Evolutionary conservation across 2,113 vertebrate species (phyloP).

Genomic region (Saccopteryx bilineata): DNA sequence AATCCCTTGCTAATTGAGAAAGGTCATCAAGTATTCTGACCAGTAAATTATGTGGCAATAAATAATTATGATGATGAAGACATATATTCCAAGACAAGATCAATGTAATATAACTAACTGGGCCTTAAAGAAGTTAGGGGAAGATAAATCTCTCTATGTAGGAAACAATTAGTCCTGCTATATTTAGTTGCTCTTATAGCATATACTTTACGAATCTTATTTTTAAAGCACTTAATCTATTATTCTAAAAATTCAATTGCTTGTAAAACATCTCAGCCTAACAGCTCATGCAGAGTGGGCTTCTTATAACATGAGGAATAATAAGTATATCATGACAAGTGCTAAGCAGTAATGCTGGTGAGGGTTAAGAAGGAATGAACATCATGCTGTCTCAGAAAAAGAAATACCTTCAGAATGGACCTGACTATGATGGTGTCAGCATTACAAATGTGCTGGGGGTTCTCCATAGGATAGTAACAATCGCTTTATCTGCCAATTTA

Average conservation of each 20-base stretch:
- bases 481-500: background rate
- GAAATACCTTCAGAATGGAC: background rate
- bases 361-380: background rate
- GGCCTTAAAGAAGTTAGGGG: background rate
- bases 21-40: background rate
- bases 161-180: background rate
- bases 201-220: background rate
- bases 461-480: background rate
- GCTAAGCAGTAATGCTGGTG: background rate
- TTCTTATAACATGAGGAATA: background rate
- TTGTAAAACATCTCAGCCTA: background rate
- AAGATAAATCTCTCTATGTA: background rate
- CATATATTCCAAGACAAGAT: background rate
- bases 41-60: background rate
- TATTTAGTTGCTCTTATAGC: background rate
- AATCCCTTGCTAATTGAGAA: slow-evolving; percentile 1
- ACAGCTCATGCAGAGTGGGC: background rate
- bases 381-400: background rate
- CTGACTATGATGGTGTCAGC: background rate
- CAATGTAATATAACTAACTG: background rate
- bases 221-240: background rate
- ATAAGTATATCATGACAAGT: background rate
- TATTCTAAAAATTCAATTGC: background rate
- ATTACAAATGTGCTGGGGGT: fast-evolving
- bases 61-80: background rate